Evolutionary conservation across 2,888 invertebrate genomes (phyloP), one percentile per base, ranked within the genome.

Genomic region (Drosophila engyochracea): DNA sequence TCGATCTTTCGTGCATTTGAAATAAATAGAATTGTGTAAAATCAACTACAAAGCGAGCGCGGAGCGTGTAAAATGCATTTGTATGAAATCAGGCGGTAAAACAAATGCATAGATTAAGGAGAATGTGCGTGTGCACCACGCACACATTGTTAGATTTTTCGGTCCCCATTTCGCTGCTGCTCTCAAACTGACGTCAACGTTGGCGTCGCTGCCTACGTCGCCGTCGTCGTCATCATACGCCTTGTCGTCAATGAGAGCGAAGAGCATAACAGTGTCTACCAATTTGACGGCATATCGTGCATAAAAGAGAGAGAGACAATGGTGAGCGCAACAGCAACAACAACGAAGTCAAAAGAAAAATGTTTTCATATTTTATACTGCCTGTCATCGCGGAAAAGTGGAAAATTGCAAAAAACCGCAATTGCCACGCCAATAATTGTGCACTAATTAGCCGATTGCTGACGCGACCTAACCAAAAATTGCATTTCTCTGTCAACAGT

Each of bases 331-430:
- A 76, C 79, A 83, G 80, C 83, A 86, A 77, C 79, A 89, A 83
- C 82, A 79, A 82, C 82, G 67, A 82, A 73, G 70, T 76, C 75
- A 76, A 76, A 86, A 79, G 85, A 83, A 91, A 88, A 79, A 86
- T 91, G 89, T 88, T 91, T 91, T 90, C 91, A 88, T 90, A 89
- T 90, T 90, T 91, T 88, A 81, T 82, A 72, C 73, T 66, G 73
- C 66, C 75, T 71, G 76, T 69, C 71, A 72, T 68, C 59, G 70
- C 70, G 71, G 71, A 86, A 85, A 89, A 82, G 74, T 68, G 58
- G 74, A 70, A 74, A 81, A 77, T 67, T 82, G 78, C 60, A 55
- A 70, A 70, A 55, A 81, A 74, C 60, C 63, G 59, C 68, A 55
- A 69, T 39, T 75, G 74, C 73, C 70, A 73, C 58, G 57, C 61